A percentile compares a stretch with the other conserved stretches of the same genome.
Evolutionary conservation across 2,888 invertebrate genomes (phyloP).

Genomic region (Standfussiana lucernea): DNA sequence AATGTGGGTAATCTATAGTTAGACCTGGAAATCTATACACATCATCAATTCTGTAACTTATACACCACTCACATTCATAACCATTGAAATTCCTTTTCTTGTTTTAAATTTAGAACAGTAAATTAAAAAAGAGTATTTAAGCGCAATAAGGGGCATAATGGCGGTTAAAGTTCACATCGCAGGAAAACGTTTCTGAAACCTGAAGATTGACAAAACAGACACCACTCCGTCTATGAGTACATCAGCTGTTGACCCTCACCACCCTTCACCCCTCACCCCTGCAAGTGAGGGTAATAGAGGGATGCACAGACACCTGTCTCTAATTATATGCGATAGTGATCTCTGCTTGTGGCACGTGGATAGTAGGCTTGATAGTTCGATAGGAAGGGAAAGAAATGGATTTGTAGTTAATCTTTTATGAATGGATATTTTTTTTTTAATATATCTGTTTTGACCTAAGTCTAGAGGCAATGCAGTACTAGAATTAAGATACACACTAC

Average conservation of each 20-base stretch:
- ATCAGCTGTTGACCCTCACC: slow-evolving; percentile 48
- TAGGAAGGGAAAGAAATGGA: neutral
- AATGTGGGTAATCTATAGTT: neutral
- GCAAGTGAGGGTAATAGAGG: slow-evolving; percentile 33
- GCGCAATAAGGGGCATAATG: too few relatives aligned
- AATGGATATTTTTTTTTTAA: neutral
- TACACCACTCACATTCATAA: neutral
- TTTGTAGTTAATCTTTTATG: slow-evolving; percentile 5
- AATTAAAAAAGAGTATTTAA: neutral
- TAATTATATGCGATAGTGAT: slow-evolving; percentile 63
- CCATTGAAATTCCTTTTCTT: too few relatives aligned
- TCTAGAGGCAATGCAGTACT: neutral
- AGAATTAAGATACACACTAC: neutral
- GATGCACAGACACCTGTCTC: slow-evolving; percentile 53
- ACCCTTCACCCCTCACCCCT: slow-evolving; percentile 5
- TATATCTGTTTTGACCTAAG: neutral
- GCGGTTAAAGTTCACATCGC: neutral
- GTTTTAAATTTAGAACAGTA: neutral
- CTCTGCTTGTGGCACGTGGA: slow-evolving; percentile 50
- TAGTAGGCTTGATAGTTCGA: neutral
- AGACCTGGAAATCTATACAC: too few relatives aligned
- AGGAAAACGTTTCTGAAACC: neutral
- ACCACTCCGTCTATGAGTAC: neutral
- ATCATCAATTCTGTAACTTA: too few relatives aligned
- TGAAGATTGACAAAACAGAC: neutral